Conservation (phyloP, 2,113 vertebrate species). For the Triplophysa dalaica region DNA sequence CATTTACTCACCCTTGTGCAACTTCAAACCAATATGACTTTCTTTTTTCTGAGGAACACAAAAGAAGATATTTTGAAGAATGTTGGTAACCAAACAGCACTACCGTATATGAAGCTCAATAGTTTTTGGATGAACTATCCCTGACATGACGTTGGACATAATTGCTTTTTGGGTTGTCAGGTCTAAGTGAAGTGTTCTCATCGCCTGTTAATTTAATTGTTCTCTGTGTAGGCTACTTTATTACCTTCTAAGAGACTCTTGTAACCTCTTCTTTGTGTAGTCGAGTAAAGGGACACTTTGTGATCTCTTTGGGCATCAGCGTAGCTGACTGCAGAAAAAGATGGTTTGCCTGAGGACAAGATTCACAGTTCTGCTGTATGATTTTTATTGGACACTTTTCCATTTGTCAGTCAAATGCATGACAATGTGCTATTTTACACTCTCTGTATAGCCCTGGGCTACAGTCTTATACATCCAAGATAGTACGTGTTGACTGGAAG, state of each 20-base stretch:
- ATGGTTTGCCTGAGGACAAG: background rate
- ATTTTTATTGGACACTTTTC: slow-evolving; percentile 6
- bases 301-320: background rate
- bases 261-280: slow-evolving; percentile 18
- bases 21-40: no score
- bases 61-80: no score
- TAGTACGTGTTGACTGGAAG: background rate
- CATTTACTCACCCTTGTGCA: no score
- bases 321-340: background rate
- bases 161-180: slow-evolving; percentile 53
- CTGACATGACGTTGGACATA: slow-evolving; percentile 9
- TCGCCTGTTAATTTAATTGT: slow-evolving; percentile 50
- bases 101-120: no score
- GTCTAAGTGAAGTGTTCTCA: slow-evolving; percentile 45
- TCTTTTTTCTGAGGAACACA: no score
- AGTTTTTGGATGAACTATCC: no score
- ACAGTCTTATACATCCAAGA: background rate
- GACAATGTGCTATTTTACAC: background rate
- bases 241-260: slow-evolving; percentile 9
- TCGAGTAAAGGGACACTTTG: slow-evolving; percentile 25
- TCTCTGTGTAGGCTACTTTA: slow-evolving; percentile 51
- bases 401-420: slow-evolving; percentile 32
- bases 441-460: background rate
- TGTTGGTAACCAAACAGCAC: no score
- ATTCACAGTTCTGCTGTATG: slow-evolving; percentile 22